Base-by-base conservation (phyloP, 1,140 invertebrate species). In the Cydia amplana region DNA sequence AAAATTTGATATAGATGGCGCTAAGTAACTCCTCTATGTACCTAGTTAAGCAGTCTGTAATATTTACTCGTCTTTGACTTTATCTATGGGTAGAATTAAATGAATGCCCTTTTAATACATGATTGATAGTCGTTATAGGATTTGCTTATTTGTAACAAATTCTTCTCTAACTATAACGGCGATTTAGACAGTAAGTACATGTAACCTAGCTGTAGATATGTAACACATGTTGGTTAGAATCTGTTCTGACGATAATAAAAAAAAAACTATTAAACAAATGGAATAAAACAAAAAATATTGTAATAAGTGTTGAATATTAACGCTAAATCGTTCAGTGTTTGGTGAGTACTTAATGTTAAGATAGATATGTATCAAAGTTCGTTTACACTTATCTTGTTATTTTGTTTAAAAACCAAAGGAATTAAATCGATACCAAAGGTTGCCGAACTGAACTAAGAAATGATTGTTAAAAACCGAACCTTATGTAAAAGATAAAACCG, bases 261-360 rank as follows among this genome's bases (percentile, higher is more conserved):
- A 81, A 43, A 86, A 79, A 82, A 79, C 74, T 73, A 80, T 79
- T 80, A 82, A 83, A 80, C 77, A 78, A 60, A 36, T 63, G 60
- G 36, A 74, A 78, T 79, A 82, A 83, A 86, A 72, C 20, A 72
- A 46, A 72, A 88, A 86, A 85, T 83, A 81, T 86, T 85, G 85
- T 85, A 87, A 80, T 89, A 89, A 89, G 83, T 89, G 87, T 89
- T 90, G 81, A 87, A 83, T 86, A 86, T 83, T 83, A 83, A 85
- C 81, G 84, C 86, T 87, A 87, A 88, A 82, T 78, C 78, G 83
- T 86, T 86, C 87, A 78, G 84, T 88, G 85, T 90, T 90, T 83
- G 80, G 82, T 85, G 83, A 87, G 79, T 77, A 82, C 74, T 82
- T 84, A 84, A 73, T 49, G 18, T 73, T 73, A 73, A 73, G 49